Evolutionary conservation across 2,797 vertebrate species (phyloP).

Genomic region (Peromyscus attwateri): DNA sequence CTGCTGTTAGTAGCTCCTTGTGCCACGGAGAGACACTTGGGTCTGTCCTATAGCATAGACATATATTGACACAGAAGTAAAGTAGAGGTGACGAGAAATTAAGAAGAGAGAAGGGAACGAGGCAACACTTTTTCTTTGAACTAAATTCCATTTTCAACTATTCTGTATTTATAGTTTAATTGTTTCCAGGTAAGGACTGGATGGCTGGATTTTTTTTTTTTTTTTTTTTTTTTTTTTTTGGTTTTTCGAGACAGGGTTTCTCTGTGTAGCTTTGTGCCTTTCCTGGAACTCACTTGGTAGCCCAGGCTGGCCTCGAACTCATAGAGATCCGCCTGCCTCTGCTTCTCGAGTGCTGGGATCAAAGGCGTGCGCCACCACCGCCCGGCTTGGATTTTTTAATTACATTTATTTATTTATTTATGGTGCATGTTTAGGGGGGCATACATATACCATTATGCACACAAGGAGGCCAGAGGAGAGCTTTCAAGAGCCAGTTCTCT

Average conservation of each 20-base stretch:
- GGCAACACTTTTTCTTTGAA: background rate
- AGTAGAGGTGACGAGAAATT: background rate
- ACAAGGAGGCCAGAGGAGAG: background rate
- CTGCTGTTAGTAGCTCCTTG: background rate
- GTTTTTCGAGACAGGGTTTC: too few relatives aligned
- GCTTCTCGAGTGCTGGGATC: too few relatives aligned
- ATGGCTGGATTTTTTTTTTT: background rate
- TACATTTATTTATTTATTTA: background rate
- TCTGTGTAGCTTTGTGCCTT: too few relatives aligned
- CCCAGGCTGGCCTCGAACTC: too few relatives aligned
- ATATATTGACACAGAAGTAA: background rate
- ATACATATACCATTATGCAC: background rate
- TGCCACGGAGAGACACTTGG: background rate
- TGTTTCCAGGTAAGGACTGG: background rate
- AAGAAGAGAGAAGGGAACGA: background rate
- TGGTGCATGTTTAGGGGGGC: background rate
- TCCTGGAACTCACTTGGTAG: too few relatives aligned
- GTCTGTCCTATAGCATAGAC: background rate
- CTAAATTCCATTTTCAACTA: background rate
- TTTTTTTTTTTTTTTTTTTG: conserved; percentile 4
- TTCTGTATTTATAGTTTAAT: conserved; percentile 38
- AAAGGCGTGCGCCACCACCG: too few relatives aligned
- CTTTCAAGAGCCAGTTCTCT: background rate
- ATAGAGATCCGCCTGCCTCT: too few relatives aligned
- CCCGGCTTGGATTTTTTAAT: background rate